Evolutionary conservation across 2,888 invertebrate species (phyloP), one percentile per base, ranked within the genome.

Genomic region (Apotomis turbidana): DNA sequence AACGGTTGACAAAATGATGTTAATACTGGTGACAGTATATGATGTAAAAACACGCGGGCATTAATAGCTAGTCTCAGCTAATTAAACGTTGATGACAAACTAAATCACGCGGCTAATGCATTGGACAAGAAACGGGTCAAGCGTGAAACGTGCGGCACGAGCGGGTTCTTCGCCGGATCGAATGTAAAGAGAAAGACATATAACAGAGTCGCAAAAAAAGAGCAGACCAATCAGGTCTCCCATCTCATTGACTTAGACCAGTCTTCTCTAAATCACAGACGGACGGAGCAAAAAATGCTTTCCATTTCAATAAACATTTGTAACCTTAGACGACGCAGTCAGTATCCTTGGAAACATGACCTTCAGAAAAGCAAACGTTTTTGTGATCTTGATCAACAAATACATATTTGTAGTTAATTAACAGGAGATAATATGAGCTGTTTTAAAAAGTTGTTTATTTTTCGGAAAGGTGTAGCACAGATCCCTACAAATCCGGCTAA

Each of bases 1-100:
- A 71, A 66, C 55, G 60, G 49, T 55, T 13, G 60, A 61, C 66
- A 67, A 55, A 61, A 67, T 49, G 61, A 52, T 66, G 64, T 61
- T 55, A 51, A 51, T 55, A 55, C 64, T 64, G 54, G 41, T 10
- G 41, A 15, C 41, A 58, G 60, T 61, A 54, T 46, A 52, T 55
- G 59, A 59, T 64, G 59, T 70, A 59, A 66, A 71, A 59, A 66
- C 64, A 66, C 60, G 71, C 38, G 46, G 5, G 64, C 66, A 66
- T 60, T 66, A 67, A 71, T 71, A 38, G 62, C 57, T 27, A 41
- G 60, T 54, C 60, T 57, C 49, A 67, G 59, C 66, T 71, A 71
- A 71, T 71, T 71, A 71, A 71, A 49, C 27, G 55, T 61, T 49
- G 67, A 71, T 57, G 71, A 71, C 61, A 51, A 71, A 71, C 67